Evolutionary conservation across 2,113 vertebrate genomes (phyloP).

Genomic region (Corythaeola cristata): DNA sequence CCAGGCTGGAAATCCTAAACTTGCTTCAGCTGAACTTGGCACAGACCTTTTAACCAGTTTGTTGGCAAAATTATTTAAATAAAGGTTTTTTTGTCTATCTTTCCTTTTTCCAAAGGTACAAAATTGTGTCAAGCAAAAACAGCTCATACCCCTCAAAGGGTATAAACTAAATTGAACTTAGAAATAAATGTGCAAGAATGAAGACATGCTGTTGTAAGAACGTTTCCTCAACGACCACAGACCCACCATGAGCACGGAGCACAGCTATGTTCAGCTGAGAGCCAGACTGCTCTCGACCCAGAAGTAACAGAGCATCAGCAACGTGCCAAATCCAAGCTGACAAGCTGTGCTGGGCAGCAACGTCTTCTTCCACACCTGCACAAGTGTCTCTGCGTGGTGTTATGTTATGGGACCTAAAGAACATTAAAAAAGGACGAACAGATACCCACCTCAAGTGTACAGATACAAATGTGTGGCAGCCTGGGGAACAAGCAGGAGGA

Average conservation of each 20-base stretch:
- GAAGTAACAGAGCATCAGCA: neutral
- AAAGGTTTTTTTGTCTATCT: neutral
- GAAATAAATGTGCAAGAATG: neutral
- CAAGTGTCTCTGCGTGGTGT: rapidly evolving
- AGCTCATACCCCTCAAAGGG: neutral
- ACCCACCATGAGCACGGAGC: rapidly evolving
- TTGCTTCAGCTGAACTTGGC: neutral
- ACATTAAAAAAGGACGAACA: neutral
- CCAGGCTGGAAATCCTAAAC: neutral
- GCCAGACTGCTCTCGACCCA: neutral
- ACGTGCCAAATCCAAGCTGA: neutral
- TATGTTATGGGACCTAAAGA: neutral
- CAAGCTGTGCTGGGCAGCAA: neutral
- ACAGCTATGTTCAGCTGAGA: neutral
- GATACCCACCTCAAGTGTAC: neutral
- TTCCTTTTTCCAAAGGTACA: neutral
- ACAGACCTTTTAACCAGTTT: neutral
- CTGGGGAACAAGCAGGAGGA: neutral
- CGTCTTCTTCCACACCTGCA: neutral
- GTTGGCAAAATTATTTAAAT: neutral
- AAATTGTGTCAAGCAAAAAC: neutral
- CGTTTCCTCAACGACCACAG: neutral
- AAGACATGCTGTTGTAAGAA: neutral
- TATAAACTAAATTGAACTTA: neutral
- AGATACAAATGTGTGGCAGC: neutral